Evolutionary conservation across 2,113 vertebrate species (phyloP).

Genomic region (Pelmatolapia mariae): DNA sequence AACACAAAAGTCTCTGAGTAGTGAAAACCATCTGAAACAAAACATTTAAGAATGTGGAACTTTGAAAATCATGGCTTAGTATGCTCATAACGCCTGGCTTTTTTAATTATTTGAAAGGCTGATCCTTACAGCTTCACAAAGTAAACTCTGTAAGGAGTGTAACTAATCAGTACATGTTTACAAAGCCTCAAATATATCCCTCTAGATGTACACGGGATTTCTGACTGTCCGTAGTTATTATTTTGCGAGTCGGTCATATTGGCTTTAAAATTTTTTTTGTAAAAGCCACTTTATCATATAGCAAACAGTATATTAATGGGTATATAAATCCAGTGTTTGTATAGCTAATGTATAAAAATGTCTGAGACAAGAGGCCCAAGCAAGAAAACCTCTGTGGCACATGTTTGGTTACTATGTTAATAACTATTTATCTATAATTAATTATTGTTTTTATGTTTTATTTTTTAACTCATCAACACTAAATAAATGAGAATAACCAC

Average conservation of each 20-base stretch:
- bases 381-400: not conserved
- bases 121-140: not conserved
- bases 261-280: fast-evolving
- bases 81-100: not conserved
- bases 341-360: not conserved
- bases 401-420: not conserved
- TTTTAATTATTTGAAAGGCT: not conserved
- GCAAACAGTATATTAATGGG: not conserved
- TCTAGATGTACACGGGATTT: not conserved
- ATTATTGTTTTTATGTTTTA: not conserved
- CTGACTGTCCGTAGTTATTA: not conserved
- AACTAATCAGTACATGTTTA: not conserved
- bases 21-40: not conserved
- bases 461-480: not conserved
- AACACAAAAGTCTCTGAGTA: not conserved
- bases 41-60: not conserved
- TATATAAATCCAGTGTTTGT: not conserved
- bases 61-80: not conserved
- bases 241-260: not conserved
- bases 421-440: not conserved
- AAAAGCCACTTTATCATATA: not conserved
- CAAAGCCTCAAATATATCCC: not conserved
- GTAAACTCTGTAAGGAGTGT: not conserved
- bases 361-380: not conserved
- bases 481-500: not conserved